Base-by-base conservation (phyloP, 2,888 invertebrate species). In the Monoplex corrugatus region DNA sequence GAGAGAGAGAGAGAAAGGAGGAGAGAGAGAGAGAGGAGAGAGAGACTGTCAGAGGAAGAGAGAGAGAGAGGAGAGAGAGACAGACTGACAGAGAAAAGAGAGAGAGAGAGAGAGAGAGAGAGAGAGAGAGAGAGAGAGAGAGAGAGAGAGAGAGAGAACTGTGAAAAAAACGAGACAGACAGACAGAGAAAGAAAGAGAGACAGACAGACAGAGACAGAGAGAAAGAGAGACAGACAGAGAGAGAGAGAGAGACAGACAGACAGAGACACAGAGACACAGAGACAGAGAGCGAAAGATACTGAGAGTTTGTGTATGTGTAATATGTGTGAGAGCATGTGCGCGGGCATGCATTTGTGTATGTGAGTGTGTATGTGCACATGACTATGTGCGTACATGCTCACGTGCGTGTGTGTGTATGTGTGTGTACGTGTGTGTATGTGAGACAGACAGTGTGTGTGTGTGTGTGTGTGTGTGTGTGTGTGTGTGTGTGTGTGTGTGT, bases 231-330 rank as follows among this genome's bases (percentile, higher is more conserved):
- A 50, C 50, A 50, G 50, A 50, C 50, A 50, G 50, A 50, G 10
- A 68, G 68, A 68, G 68, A 68, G 10, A 87, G 87, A 87, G n/a
- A 87, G 87, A 87, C 75, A 87, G 87, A 87, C 75, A 87, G 87
- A 87, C 75, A 87, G 87, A 87, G n/a, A 87, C 84, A 87, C 38
- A 75, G 75, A 75, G 75, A 75, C 10, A 75, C 32, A 50, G n/a
- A n/a, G n/a, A n/a, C n/a, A 50, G 50, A 50, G 50, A 50, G 50
- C 13, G 50, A 50, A 16, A 50, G 50, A 50, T 8, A 50, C 10
- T 75, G 35, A 35, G 75, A 6, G 35, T 83, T 28, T 83, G n/a
- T 83, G 44, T 83, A 19, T 83, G 44, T 83, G n/a, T 83, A n/a
- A n/a, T 83, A 19, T 83, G 44, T 83, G n/a, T 83, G 44, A 40